A percentile compares a stretch with the other conserved stretches of the same genome.
Evolutionary conservation across 2,888 invertebrate genomes (phyloP).

Genomic region (Anoncus sp.): DNA sequence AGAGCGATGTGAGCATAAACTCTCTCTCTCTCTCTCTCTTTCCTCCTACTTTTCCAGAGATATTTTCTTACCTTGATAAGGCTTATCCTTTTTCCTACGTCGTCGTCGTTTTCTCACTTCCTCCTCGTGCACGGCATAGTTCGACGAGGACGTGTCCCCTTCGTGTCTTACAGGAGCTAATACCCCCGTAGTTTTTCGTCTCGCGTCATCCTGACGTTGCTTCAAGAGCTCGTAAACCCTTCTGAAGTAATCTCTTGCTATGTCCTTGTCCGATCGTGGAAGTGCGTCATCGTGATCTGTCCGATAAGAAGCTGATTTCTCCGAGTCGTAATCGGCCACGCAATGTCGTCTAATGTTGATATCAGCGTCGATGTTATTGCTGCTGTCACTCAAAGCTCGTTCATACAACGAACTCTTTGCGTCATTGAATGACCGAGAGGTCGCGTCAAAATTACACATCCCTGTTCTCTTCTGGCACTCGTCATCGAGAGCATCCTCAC

Average conservation of each 20-base stretch:
- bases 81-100: constrained; percentile 69
- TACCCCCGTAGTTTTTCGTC: constrained; percentile 54
- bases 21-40: no score
- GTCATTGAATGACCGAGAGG: constrained; percentile 12
- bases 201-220: constrained; percentile 70
- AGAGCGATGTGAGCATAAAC: background rate
- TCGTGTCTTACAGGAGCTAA: constrained; percentile 63
- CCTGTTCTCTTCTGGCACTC: constrained; percentile 27
- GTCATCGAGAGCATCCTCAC: constrained; percentile 70
- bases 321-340: constrained; percentile 30
- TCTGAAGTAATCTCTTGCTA: constrained; percentile 78
- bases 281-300: constrained; percentile 28
- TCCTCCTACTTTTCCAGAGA: background rate
- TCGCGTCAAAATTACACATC: constrained; percentile 38
- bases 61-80: constrained; percentile 59
- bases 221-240: constrained; percentile 80
- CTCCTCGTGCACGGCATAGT: constrained; percentile 69
- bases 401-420: constrained; percentile 24
- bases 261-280: constrained; percentile 73
- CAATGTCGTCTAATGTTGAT: constrained; percentile 6
- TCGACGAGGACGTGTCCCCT: constrained; percentile 75
- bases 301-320: background rate
- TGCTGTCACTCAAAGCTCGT: constrained; percentile 18
- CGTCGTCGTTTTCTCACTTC: constrained; percentile 70
- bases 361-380: constrained; percentile 37